These are phyloP conservation scores for Ricordea florida DNA, from an alignment of 92 coral and sea anemone genomes.

Conservation along the genomic window DNA sequence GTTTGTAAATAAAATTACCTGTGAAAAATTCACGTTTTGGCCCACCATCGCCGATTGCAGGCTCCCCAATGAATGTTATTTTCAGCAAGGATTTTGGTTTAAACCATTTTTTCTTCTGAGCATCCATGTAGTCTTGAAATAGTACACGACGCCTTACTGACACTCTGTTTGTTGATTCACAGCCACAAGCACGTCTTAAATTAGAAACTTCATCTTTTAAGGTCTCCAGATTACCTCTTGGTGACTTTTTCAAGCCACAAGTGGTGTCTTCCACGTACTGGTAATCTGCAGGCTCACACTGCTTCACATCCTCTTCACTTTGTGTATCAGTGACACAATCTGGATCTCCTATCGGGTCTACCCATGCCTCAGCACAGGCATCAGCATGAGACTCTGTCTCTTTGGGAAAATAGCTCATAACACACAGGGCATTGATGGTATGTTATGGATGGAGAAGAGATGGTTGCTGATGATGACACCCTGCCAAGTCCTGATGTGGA, in stretches of 20 bases:
- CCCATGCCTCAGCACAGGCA: conserved; percentile 41
- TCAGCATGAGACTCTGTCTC: conserved; percentile 47
- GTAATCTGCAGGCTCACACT: no score
- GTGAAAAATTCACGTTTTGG: conserved; percentile 73
- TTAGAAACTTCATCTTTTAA: conserved; percentile 18
- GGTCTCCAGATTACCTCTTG: conserved; percentile 21
- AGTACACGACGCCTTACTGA: conserved; percentile 37
- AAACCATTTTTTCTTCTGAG: conserved; percentile 55
- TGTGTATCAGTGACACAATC: not conserved
- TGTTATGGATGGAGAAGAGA: not conserved
- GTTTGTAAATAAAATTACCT: conserved; percentile 30
- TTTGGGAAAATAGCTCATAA: conserved; percentile 17
- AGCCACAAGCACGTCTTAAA: conserved; percentile 8
- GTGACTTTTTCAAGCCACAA: conserved; percentile 27
- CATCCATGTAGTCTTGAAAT: conserved; percentile 45
- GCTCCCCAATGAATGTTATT: conserved; percentile 46
- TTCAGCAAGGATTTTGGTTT: conserved; percentile 21
- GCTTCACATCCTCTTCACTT: not conserved
- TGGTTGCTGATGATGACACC: no score
- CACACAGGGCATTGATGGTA: conserved; percentile 14
- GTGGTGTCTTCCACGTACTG: conserved; percentile 18
- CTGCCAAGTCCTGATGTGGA: not conserved
- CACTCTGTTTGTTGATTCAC: conserved; percentile 35
- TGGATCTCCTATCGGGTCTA: conserved; percentile 32
- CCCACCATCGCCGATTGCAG: conserved; percentile 60